Base-by-base conservation (phyloP, 2,797 vertebrate genomes). In the Thalassophryne amazonica region DNA sequence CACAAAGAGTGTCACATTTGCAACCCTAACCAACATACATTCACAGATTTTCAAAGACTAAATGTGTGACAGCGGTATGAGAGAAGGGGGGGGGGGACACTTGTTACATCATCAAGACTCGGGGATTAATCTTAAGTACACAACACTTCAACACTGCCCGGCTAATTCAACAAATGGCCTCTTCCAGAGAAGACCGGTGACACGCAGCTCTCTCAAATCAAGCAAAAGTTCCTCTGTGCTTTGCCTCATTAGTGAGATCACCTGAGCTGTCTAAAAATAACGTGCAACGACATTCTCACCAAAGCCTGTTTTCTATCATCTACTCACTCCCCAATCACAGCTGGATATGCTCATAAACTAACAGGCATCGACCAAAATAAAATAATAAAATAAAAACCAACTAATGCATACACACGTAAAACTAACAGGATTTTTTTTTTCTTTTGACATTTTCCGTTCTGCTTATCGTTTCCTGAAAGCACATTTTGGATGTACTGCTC, bases 81-180 rank as follows among this genome's bases (percentile, higher is more conserved):
- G 31, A 19, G 36, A 16, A 53, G 1, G 24, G 23, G 29, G 35
- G 16, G 19, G 17, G 28, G 11, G 35, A 50, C 53, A 18, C 35
- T 39, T 61, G 57, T 80, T 80, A 81, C 80, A 77, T 87, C 76
- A 79, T 63, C 47, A 16, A 62, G 58, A 76, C 57, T 71, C 40
- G 32, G 70, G 75, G 85, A 86, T 87, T 85, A 83, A 75, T 69
- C 57, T 68, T 78, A 83, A 89, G 84, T 77, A 31, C 63, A 63
- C 67, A 71, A 74, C 78, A 81, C 80, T 81, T 85, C 81, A 81
- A 73, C 80, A 65, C 77, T 55, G 63, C 55, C 69, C 61, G 55
- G 75, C 81, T 85, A 82, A 86, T 84, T 85, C 78, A 63, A 71
- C 79, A 84, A 83, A 83, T 69, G 60, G 73, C 45, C 69, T 71